phyloP scores from a whole-genome alignment of 2,113 vertebrate species.

The Misgurnus mizolepis region DNA sequence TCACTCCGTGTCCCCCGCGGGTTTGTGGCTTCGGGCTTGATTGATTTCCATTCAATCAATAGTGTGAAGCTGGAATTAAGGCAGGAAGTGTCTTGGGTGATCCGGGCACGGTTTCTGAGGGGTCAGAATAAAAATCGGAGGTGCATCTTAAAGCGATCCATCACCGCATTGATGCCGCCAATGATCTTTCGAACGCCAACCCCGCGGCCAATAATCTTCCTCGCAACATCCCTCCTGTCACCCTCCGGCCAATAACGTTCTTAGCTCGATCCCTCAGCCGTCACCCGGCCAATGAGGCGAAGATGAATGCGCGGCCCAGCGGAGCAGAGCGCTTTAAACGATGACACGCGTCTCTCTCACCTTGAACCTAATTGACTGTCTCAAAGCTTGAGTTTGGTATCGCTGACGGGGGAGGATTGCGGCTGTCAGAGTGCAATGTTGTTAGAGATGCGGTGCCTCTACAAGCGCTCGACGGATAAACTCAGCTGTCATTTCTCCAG shows the following conservation, averaged over 20 bases:
- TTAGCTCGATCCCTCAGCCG: constrained; percentile 16
- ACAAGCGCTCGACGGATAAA: constrained; percentile 4
- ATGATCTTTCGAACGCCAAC: constrained; percentile 42
- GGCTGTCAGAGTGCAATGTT: constrained; percentile 19
- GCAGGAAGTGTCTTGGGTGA: constrained; percentile 39
- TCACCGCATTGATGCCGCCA: constrained; percentile 42
- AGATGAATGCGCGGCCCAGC: constrained; percentile 63
- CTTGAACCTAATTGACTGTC: constrained; percentile 78
- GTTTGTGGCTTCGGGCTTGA: constrained; percentile 49
- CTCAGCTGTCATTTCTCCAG: constrained; percentile 14
- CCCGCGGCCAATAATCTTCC: constrained; percentile 48
- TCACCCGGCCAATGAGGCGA: constrained; percentile 47
- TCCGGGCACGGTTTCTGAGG: constrained; percentile 33
- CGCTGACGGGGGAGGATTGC: constrained; percentile 63
- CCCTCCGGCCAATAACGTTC: constrained; percentile 31
- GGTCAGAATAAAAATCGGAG: constrained; percentile 27
- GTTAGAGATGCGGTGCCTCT: constrained; percentile 14
- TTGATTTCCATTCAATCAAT: constrained; percentile 53
- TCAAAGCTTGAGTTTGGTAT: constrained; percentile 65
- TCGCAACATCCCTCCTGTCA: constrained; percentile 41
- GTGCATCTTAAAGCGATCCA: constrained; percentile 56
- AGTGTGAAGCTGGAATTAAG: constrained; percentile 52
- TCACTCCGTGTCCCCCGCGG: constrained; percentile 16
- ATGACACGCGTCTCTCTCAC: constrained; percentile 73
- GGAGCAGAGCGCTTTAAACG: constrained; percentile 68